Evolutionary conservation across 1,140 invertebrate genomes (phyloP).

Genomic region (Dermatophagoides farinae): DNA sequence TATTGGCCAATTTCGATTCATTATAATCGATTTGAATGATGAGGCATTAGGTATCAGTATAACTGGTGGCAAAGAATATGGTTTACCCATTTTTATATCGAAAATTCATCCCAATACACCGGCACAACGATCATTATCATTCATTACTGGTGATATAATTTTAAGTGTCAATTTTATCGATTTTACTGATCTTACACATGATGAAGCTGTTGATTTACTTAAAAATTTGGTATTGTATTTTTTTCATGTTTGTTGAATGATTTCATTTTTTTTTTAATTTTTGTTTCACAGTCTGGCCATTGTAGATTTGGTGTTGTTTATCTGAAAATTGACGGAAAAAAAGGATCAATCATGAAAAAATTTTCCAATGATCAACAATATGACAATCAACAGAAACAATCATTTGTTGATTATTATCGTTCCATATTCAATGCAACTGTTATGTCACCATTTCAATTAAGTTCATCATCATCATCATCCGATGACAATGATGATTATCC

Average conservation of each 20-base stretch:
- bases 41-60: slow-evolving; percentile 60
- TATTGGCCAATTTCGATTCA: not conserved
- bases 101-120: slow-evolving; percentile 56
- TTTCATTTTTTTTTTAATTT: not conserved
- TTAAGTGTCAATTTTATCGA: slow-evolving; percentile 53
- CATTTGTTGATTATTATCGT: not conserved
- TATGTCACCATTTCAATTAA: not conserved
- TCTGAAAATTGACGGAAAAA: not conserved
- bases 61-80: slow-evolving; percentile 60
- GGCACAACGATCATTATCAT: slow-evolving; percentile 40
- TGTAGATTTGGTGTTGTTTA: slow-evolving; percentile 2
- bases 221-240: slow-evolving; percentile 28
- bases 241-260: not conserved
- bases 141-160: slow-evolving; percentile 64
- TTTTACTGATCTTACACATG: slow-evolving; percentile 42
- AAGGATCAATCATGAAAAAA: no score
- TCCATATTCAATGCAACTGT: not conserved
- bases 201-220: slow-evolving; percentile 47
- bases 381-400: not conserved
- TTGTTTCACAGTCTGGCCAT: not conserved
- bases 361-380: not conserved
- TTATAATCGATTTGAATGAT: slow-evolving; percentile 23
- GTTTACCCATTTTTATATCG: slow-evolving; percentile 63
- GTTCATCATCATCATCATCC: not conserved
- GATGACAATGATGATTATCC: not conserved